Base-by-base conservation (phyloP, 2,113 vertebrate species). In the Micronycteris hirsuta region DNA sequence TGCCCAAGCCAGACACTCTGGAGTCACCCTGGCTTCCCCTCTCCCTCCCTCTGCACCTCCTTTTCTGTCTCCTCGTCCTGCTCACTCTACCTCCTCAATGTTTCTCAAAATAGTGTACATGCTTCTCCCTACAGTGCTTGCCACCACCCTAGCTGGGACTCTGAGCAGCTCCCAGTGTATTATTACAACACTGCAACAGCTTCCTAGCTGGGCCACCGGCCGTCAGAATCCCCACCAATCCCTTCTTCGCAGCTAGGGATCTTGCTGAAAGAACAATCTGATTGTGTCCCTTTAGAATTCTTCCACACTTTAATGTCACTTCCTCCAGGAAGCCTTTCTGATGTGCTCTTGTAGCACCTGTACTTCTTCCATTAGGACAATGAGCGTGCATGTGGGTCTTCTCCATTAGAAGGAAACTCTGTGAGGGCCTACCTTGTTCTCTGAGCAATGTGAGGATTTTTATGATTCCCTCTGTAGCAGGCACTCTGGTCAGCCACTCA, bases 261-360 rank as follows among this genome's bases (percentile, higher is more conserved):
- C 43, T 49, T 85, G 45, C 84, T 11, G 16, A 58, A 95, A 85
- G 26, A 63, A 91, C 81, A 52, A 52, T 63, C 86, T 41, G 31
- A 74, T 4, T 5, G 13, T 68, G 11, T 20, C 24, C 13, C 22
- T 70, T 14, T 7, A 89, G 65, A 41, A 24, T 47, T 43, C 31
- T 68, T 76, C 22, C 2, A 77, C 45, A 86, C 47, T 31, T 54
- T 7, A 49, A 63, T 0, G 26, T 15, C 4, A 38, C 47, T 19
- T 84, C 58, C 20, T 85, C 28, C 41, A 65, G 61, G 70, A 88
- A 74, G 68, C 84, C 36, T 65, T 38, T 16, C 33, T 45, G n/a
- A 38, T 26, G 2, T 41, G 49, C 49, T n/a, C 36, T n/a, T 3
- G 1, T 5, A 26, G 28, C 14, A 63, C 6, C 41, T 58, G 47